Base-by-base conservation (phyloP, 1,140 invertebrate genomes). In the Heliconius congener region DNA sequence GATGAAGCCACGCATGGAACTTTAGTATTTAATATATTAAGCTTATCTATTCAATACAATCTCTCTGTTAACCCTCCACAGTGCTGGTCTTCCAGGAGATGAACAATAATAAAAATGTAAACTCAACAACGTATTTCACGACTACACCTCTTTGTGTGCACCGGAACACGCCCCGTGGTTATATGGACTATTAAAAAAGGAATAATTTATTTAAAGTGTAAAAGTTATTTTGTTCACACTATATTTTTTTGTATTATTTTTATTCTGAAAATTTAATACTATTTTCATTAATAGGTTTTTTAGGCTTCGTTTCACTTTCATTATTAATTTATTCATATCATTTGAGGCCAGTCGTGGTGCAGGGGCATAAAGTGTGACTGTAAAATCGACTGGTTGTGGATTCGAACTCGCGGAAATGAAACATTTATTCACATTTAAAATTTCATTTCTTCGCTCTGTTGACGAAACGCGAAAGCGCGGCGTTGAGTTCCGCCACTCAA, bases 101-200 rank as follows among this genome's bases (percentile, higher is more conserved):
- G 77, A 77, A 85, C 82, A 86, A 90, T 91, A 86, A 90, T 91
- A 91, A 91, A 88, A 88, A 88, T 90, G 83, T 85, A 87, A 85
- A 88, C 84, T 90, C 86, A 83, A 83, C 86, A 73, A 60, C 82
- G 83, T 88, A 82, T 88, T 84, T 87, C 83, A 86, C 85, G 73
- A 73, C 80, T 80, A 79, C 84, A 85, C 84, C 84, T 83, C 80
- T 85, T 80, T 80, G 71, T 70, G 78, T 55, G 75, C 55, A 57
- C n/a, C 77, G 81, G 73, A 85, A 84, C 80, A 80, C 78, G 79
- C 79, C 82, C 79, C 52, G 57, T 39, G 71, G 70, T 81, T 76
- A 19, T 71, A 39, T 71, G 71, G 60, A 27, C 60, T 66, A 66
- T 66, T 27, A 30, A 66, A 66, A 66, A 27, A 66, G 23, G 23